phyloP scores from a whole-genome alignment of 2,113 vertebrate genomes.

The Leptobrachium ailaonicum region DNA sequence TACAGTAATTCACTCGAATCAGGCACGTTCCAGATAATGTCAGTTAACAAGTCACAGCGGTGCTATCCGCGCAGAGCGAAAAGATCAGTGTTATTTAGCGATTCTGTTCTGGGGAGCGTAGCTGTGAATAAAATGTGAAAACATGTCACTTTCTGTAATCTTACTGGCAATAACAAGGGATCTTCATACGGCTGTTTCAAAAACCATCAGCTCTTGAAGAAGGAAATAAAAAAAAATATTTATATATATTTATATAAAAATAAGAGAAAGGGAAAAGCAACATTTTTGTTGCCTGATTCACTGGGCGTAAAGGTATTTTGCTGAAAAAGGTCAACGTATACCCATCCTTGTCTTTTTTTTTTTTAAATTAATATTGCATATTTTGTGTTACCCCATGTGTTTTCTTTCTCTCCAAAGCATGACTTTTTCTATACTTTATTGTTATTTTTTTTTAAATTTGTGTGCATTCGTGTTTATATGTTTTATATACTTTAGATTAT shows the following conservation, averaged over 20 bases:
- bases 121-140: constrained; percentile 48
- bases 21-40: constrained; percentile 36
- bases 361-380: no score
- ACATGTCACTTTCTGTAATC: constrained; percentile 48
- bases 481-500: no score
- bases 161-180: constrained; percentile 39
- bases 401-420: background rate
- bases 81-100: constrained; percentile 45
- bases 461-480: no score
- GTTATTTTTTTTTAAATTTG: no score
- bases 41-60: constrained; percentile 39
- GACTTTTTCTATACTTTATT: no score
- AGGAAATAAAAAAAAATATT: background rate
- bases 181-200: constrained; percentile 16
- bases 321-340: constrained; percentile 14
- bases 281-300: background rate
- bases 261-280: background rate
- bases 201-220: constrained; percentile 6
- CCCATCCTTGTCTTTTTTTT: no score
- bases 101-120: constrained; percentile 34
- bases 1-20: constrained; percentile 30
- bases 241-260: background rate
- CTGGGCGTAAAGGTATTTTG: constrained; percentile 26
- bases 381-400: background rate
- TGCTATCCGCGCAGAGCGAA: constrained; percentile 16